These are phyloP conservation scores for Salvelinus fontinalis DNA, from an alignment of 2,113 vertebrate species.

Conservation along the genomic window DNA sequence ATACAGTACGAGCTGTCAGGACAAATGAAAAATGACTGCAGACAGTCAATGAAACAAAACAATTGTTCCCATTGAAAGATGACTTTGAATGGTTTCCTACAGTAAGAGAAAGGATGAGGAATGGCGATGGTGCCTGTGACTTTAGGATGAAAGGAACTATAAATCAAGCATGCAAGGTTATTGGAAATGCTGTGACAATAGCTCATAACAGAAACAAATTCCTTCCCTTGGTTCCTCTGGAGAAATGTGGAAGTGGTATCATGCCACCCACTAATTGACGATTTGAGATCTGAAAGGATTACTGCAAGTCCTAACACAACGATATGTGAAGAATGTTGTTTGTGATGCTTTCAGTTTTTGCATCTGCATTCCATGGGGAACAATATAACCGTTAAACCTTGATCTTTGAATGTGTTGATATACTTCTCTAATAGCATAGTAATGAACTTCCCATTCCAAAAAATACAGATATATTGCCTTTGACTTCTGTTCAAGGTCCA, in stretches of 20 bases:
- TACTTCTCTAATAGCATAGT: no score
- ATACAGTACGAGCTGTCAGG: no score
- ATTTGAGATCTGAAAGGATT: constrained; percentile 24
- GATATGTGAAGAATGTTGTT: no score
- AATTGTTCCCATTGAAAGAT: no score
- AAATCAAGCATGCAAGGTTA: constrained; percentile 13
- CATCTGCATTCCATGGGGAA: no score
- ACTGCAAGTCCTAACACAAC: background rate
- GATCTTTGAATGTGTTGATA: no score
- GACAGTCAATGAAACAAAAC: background rate
- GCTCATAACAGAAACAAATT: background rate
- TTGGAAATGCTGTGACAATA: constrained; percentile 3
- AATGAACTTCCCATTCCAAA: no score
- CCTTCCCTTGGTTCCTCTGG: background rate
- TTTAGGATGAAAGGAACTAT: constrained; percentile 1
- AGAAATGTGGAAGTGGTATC: background rate
- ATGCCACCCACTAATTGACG: constrained; percentile 12
- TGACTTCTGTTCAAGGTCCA: no score
- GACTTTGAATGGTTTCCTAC: no score
- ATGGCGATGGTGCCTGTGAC: background rate
- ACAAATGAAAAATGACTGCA: background rate
- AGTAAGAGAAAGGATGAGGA: background rate
- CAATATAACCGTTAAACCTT: no score
- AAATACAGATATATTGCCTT: no score
- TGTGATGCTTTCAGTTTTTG: no score